phyloP scores from a whole-genome alignment of 2,888 invertebrate genomes.

The Ormyrus labotus region DNA sequence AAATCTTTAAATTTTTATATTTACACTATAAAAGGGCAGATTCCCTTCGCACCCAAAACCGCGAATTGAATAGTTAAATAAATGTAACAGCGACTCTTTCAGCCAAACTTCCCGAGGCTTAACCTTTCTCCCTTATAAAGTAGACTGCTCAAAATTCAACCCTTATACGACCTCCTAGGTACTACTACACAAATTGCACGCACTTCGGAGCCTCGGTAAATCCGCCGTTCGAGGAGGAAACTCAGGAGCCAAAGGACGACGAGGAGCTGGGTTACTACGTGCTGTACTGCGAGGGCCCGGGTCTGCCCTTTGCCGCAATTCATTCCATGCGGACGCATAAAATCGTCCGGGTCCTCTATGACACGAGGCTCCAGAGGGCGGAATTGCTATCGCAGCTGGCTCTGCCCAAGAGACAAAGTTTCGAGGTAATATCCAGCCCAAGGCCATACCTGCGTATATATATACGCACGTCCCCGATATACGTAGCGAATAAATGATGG shows the following conservation, averaged over 20 bases:
- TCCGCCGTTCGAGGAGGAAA: slow-evolving; percentile 60
- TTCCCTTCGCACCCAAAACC: too few relatives aligned
- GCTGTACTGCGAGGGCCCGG: slow-evolving; percentile 94
- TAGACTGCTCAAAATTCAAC: too few relatives aligned
- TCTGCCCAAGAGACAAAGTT: slow-evolving; percentile 87
- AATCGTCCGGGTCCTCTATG: slow-evolving; percentile 86
- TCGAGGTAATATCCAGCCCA: slow-evolving; percentile 79
- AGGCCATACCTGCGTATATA: too few relatives aligned
- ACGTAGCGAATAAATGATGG: not conserved
- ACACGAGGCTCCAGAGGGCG: slow-evolving; percentile 80
- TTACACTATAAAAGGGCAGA: too few relatives aligned
- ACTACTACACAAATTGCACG: slow-evolving; percentile 89
- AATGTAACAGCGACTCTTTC: too few relatives aligned
- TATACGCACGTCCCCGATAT: not conserved
- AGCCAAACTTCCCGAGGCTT: too few relatives aligned
- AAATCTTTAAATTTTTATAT: too few relatives aligned
- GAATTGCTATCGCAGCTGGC: slow-evolving; percentile 86
- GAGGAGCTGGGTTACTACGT: slow-evolving; percentile 80
- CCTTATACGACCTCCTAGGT: slow-evolving; percentile 59
- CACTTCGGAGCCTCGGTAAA: slow-evolving; percentile 88
- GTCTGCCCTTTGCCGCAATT: slow-evolving; percentile 89
- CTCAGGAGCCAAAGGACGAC: slow-evolving; percentile 33
- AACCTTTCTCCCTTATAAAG: too few relatives aligned
- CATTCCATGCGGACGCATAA: slow-evolving; percentile 87
- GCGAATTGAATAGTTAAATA: too few relatives aligned